Conservation (phyloP, 2,888 invertebrate species). For the Apomyelois bistriatella region DNA sequence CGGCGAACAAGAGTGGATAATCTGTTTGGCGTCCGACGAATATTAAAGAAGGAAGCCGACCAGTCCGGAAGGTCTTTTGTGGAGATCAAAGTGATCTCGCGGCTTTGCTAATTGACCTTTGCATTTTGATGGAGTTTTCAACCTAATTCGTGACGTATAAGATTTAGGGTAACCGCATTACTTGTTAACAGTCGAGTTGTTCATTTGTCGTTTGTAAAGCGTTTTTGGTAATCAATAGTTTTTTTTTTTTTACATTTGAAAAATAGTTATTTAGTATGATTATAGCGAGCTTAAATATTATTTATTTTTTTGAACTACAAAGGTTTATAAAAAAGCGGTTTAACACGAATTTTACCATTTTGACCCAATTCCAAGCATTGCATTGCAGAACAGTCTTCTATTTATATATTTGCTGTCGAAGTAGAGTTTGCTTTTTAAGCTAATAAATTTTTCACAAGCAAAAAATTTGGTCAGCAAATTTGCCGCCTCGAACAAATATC, state of each 20-base stretch:
- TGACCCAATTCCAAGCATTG: too few relatives aligned
- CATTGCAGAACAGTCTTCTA: too few relatives aligned
- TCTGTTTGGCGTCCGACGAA: conserved; percentile 64
- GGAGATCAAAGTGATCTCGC: conserved; percentile 64
- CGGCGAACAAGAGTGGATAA: conserved; percentile 69
- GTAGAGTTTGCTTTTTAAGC: too few relatives aligned
- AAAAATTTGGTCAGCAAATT: too few relatives aligned
- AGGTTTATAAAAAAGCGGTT: too few relatives aligned
- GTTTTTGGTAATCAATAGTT: too few relatives aligned
- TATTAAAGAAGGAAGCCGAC: conserved; percentile 65
- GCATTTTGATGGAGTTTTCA: conserved; percentile 47
- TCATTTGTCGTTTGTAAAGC: not conserved
- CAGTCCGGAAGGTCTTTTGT: conserved; percentile 55
- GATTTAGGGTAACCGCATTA: conserved; percentile 16
- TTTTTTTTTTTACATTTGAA: not conserved
- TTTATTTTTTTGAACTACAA: too few relatives aligned
- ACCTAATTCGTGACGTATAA: conserved; percentile 18
- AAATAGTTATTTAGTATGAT: not conserved
- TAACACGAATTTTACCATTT: too few relatives aligned
- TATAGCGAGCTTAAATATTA: too few relatives aligned
- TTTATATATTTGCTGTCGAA: too few relatives aligned
- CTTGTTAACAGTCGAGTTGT: conserved; percentile 11
- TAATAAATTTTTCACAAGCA: too few relatives aligned
- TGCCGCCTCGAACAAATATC: too few relatives aligned
- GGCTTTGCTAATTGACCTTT: conserved; percentile 65